A percentile compares a stretch with the other conserved stretches of the same genome.
phyloP scores from a whole-genome alignment of 2,113 vertebrate species.

The Bos taurus region ARS-UCD2.0 NC_037339.1:75872501-75873000 shows the following conservation, averaged over 20 bases:
- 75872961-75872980: too few relatives aligned
- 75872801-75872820: neutral
- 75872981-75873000: too few relatives aligned
- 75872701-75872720: neutral
- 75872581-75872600: neutral
- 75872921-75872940: too few relatives aligned
- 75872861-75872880: too few relatives aligned
- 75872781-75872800: neutral
- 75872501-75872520: neutral
- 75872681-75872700: neutral
- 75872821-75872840: neutral
- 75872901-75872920: too few relatives aligned
- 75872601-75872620: neutral
- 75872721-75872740: neutral
- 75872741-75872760: neutral
- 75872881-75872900: too few relatives aligned
- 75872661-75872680: neutral
- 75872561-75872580: neutral
- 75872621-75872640: neutral
- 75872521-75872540: neutral
- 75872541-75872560: neutral
- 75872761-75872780: neutral
- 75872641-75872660: neutral
- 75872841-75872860: neutral
- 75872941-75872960: too few relatives aligned